Base-by-base conservation (phyloP, 2,113 vertebrate species). In the Artemisiospiza belli region DNA sequence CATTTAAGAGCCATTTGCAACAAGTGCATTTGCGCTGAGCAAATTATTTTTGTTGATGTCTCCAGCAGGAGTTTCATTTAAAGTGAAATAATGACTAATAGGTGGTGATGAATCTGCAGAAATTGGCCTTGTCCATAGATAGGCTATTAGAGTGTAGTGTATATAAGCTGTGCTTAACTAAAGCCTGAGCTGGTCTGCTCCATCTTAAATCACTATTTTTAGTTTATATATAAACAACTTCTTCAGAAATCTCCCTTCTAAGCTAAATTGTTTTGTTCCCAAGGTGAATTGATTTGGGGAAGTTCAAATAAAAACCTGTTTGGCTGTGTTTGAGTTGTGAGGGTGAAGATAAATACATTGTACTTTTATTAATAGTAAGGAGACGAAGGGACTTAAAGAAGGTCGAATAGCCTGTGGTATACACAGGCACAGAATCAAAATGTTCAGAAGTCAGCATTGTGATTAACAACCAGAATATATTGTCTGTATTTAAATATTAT, bases 241-340 rank as follows among this genome's bases (percentile, higher is more conserved):
- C 15, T 78, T 75, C n/a, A 91, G 55, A 90, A 85, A 57, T 67
- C 35, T 80, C 62, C 43, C 27, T 79, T 94, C 82, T 80, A 52
- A 59, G 47, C 33, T 76, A 49, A 89, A 75, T 68, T 78, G 80
- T 89, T 92, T 62, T 90, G 67, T 92, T 91, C 87, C 54, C 88
- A 87, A 96, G 80, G 91, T 93, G 88, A 94, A 93, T 81, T 75
- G 84, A 81, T 95, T 94, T 86, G 61, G 46, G 68, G 74, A 83
- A 81, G 77, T 79, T 96, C 87, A 93, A 89, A 92, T 96, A 91
- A 92, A 94, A 92, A 68, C 27, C 46, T 72, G n/a, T 83, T 94
- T 66, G 85, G 33, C 72, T 55, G 24, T 80, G 41, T 94, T 89
- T 92, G 91, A 85, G 44, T 95, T 96, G 35, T 61, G 47, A 59